Evolutionary conservation across 2,797 vertebrate genomes (phyloP).

Genomic region (Sebastolobus alascanus): DNA sequence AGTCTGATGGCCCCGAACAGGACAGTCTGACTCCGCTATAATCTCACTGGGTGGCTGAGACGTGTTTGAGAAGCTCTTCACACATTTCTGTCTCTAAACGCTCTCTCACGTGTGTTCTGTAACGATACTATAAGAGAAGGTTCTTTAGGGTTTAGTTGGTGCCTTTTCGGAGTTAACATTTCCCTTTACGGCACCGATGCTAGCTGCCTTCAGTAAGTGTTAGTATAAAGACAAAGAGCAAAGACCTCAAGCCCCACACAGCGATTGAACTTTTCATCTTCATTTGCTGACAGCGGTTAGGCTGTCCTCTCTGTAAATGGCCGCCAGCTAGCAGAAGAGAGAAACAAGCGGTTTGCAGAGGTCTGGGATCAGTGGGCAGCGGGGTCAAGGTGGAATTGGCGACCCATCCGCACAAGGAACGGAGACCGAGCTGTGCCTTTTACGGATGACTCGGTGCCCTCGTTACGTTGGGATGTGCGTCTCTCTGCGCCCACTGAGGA

Average conservation of each 20-base stretch:
- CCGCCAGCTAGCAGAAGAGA: neutral
- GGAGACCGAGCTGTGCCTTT: constrained; percentile 3
- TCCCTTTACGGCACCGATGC: neutral
- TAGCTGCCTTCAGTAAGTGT: constrained; percentile 27
- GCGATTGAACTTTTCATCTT: constrained; percentile 30
- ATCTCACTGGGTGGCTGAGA: constrained; percentile 24
- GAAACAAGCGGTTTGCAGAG: neutral
- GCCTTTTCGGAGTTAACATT: constrained; percentile 5
- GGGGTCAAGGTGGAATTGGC: constrained; percentile 46
- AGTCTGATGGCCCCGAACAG: constrained; percentile 3
- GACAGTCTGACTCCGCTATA: neutral
- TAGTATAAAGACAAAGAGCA: constrained; percentile 24
- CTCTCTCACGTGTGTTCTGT: neutral
- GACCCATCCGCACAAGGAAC: constrained; percentile 24
- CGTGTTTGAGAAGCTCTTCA: constrained; percentile 1
- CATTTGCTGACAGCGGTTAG: constrained; percentile 2
- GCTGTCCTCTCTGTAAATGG: constrained; percentile 19
- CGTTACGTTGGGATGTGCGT: constrained; percentile 32
- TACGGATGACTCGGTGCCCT: constrained; percentile 49
- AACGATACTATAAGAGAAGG: neutral
- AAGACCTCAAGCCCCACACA: constrained; percentile 1
- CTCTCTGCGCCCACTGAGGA: constrained; percentile 20
- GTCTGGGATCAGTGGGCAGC: constrained; percentile 40
- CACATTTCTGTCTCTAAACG: neutral
- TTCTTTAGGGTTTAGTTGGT: neutral